Conservation (phyloP, 2,113 vertebrate species). For the Tupaia tana region DNA sequence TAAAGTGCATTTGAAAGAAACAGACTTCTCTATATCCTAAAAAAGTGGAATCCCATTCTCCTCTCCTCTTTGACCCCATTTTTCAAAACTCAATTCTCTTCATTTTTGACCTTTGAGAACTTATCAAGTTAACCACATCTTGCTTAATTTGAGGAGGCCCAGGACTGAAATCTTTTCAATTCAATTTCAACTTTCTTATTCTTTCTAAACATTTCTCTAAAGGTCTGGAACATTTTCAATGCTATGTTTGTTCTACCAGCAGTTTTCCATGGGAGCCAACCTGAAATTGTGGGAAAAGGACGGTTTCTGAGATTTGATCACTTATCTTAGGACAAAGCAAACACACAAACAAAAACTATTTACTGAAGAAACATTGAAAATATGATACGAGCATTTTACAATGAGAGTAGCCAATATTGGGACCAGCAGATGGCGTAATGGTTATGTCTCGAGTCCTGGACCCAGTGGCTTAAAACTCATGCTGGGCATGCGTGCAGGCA, state of each 20-base stretch:
- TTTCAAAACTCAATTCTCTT: constrained; percentile 51
- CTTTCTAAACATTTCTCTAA: constrained; percentile 19
- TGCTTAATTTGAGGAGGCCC: constrained; percentile 31
- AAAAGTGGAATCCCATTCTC: background rate
- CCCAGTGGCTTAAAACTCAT: too few relatives aligned
- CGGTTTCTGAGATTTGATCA: background rate
- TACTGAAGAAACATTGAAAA: constrained; percentile 11
- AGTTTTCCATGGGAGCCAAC: background rate
- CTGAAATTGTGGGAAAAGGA: constrained; percentile 15
- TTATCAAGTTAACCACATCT: constrained; percentile 48
- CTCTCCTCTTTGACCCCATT: constrained; percentile 30
- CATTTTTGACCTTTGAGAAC: constrained; percentile 32
- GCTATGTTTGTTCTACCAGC: background rate
- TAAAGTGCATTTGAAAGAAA: background rate
- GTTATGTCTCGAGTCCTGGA: too few relatives aligned
- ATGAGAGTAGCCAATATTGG: background rate
- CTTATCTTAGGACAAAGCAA: constrained; percentile 23
- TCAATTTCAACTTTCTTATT: constrained; percentile 22
- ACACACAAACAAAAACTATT: constrained; percentile 2
- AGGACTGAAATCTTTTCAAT: background rate
- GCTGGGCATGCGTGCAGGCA: too few relatives aligned
- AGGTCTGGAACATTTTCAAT: constrained; percentile 32
- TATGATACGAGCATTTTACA: background rate
- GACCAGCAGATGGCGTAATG: too few relatives aligned
- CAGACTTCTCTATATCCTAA: constrained; percentile 30